Evolutionary conservation across 2,797 vertebrate genomes (phyloP), one percentile per base, ranked within the genome.

Genomic region (Hozukius guyotensis): DNA sequence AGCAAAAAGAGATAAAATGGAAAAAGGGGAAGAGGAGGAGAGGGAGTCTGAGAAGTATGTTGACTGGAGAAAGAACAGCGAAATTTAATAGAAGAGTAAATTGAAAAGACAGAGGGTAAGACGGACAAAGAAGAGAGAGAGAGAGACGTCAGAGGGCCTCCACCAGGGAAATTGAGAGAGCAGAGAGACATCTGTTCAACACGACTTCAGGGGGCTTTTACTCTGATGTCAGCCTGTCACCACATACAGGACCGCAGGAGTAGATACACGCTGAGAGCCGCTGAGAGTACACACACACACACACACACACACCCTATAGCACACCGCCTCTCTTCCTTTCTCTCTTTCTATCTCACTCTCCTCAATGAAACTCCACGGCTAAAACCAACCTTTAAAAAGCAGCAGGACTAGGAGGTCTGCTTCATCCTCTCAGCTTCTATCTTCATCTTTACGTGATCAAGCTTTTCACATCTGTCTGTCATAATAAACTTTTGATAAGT

Each of bases 171-270:
- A 86, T 61, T 27, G 67, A 52, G 78, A 78, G 77, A 88, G 87
- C 65, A 79, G 65, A 87, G 77, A 89, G 88, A 93, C 89, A 94
- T 93, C 90, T 93, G 92, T 90, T 94, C 87, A 79, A 91, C 92
- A 87, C 18, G 70, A 91, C 93, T 90, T 91, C 84, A 86, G 86
- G 89, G 87, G 84, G 84, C 84, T 93, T 94, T 91, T 87, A 91
- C 88, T 93, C 70, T 93, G 92, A 91, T 93, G 89, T 92, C 87
- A 84, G 83, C 81, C 89, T 94, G 91, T 93, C 92, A 93, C 85
- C 87, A 79, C 84, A 84, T 78, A 81, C 87, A 89, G 87, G 79
- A 94, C 87, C 36, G 18, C 84, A 77, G 85, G 85, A 91, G 82
- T 36, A 87, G 88, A 90, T 81, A 85, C 87, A 92, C 46, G 81